A percentile compares a stretch with the other conserved stretches of the same genome.
phyloP scores from a whole-genome alignment of 2,888 invertebrate genomes.

The Agrotis puta region DNA sequence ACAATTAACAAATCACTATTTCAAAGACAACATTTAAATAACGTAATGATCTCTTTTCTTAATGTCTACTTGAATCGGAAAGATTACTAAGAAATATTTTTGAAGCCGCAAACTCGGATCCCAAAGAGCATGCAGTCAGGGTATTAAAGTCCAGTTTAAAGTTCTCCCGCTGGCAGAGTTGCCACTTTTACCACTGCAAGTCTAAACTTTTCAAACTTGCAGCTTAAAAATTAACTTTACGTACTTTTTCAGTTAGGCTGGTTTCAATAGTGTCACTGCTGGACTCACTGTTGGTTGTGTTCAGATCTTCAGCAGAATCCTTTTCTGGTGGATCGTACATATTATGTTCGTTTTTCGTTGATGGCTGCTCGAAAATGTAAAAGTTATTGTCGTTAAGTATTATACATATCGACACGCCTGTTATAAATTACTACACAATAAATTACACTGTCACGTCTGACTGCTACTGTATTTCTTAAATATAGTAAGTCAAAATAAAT shows the following conservation, averaged over 20 bases:
- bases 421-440: conserved; percentile 25
- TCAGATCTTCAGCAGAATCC: conserved; percentile 80
- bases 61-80: neutral
- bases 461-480: conserved; percentile 7
- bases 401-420: conserved; percentile 23
- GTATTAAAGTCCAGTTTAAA: neutral
- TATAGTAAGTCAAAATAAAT: neutral
- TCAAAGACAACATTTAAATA: neutral
- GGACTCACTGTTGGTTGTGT: conserved; percentile 77
- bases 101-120: neutral
- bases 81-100: neutral
- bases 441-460: conserved; percentile 6
- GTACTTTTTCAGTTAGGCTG: conserved; percentile 74
- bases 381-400: neutral
- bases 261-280: conserved; percentile 77
- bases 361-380: conserved; percentile 13
- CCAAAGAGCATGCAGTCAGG: neutral
- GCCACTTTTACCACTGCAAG: neutral
- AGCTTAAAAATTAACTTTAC: neutral
- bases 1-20: neutral
- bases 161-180: neutral
- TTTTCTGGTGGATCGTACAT: conserved; percentile 81
- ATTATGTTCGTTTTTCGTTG: conserved; percentile 64
- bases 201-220: neutral
- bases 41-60: neutral